Evolutionary conservation across 2,888 invertebrate species (phyloP).

Genomic region (Drosophila tanythrix): DNA sequence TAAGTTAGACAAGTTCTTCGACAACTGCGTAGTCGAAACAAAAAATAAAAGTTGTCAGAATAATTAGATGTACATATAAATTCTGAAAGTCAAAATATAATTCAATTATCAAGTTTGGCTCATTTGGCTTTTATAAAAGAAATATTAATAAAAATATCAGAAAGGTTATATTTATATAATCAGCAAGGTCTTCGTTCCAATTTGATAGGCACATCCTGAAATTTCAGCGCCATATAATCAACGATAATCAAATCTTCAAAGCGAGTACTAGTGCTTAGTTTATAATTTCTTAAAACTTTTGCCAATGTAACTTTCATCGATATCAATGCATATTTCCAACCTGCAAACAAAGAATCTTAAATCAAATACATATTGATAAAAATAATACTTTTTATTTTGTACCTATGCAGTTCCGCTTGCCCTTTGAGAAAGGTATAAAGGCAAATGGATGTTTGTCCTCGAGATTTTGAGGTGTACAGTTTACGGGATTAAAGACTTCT

Average conservation of each 20-base stretch:
- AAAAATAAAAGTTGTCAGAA: constrained; percentile 10
- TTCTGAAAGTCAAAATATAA: neutral
- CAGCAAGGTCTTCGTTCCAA: constrained; percentile 46
- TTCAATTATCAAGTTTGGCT: neutral
- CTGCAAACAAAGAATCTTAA: constrained; percentile 37
- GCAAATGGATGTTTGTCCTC: constrained; percentile 76
- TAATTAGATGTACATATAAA: neutral
- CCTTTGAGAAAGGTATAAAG: constrained; percentile 82
- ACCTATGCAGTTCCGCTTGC: constrained; percentile 82
- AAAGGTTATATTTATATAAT: neutral
- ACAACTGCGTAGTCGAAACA: neutral
- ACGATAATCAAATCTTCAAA: constrained; percentile 73
- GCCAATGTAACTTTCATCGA: constrained; percentile 71
- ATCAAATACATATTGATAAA: neutral
- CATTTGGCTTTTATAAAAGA: neutral
- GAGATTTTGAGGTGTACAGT: constrained; percentile 80
- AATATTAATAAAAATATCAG: neutral
- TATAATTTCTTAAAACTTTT: constrained; percentile 74
- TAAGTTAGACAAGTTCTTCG: constrained; percentile 38
- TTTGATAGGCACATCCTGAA: constrained; percentile 66
- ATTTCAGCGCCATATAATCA: constrained; percentile 69
- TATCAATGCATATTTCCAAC: constrained; percentile 74
- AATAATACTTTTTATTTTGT: neutral
- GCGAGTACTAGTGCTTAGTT: constrained; percentile 71
- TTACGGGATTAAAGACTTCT: constrained; percentile 79